Base-by-base conservation (phyloP, 1,140 invertebrate genomes). In the Samia ricini region DNA sequence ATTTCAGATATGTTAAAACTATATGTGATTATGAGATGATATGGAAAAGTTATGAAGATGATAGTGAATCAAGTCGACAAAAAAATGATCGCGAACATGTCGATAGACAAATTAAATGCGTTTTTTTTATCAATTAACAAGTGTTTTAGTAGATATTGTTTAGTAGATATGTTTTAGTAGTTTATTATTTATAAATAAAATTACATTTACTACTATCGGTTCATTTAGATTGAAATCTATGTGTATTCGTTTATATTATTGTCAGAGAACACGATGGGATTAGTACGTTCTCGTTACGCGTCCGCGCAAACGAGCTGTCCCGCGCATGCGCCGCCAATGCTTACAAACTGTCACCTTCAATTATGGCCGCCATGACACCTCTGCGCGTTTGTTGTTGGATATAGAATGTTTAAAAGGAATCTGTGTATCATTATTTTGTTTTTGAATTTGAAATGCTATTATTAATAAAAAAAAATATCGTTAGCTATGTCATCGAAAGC, bases 351-450 rank as follows among this genome's bases (percentile, higher is more conserved):
- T 88, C 85, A 84, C 61, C 71, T 63, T 72, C 81, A 86, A 88
- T 88, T 88, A 88, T 81, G 77, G 81, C 78, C 65, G 79, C 79
- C 77, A 85, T 85, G 83, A 88, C 79, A 86, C 76, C 81, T 85
- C 77, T 56, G 77, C 79, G 81, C 83, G 78, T 63, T 83, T 85
- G 83, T 78, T 74, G 77, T 81, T 80, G 74, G 77, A 84, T 84
- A 68, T 80, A 83, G 77, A 81, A 83, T 72, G 72, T 72, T 74
- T 66, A 64, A 69, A 66, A 76, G 69, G 73, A 74, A 72, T 75
- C 72, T 68, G 50, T 66, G 61, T 62, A 36, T 63, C 42, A 42
- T 33, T 57, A 42, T 42, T 57, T 36, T 57, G 26, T 2, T 57
- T 36, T 42, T 33, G 19, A 19, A 36, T 57, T 57, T 55, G 4